phyloP scores from a whole-genome alignment of 2,888 invertebrate species.

The Tiphia femorata region DNA sequence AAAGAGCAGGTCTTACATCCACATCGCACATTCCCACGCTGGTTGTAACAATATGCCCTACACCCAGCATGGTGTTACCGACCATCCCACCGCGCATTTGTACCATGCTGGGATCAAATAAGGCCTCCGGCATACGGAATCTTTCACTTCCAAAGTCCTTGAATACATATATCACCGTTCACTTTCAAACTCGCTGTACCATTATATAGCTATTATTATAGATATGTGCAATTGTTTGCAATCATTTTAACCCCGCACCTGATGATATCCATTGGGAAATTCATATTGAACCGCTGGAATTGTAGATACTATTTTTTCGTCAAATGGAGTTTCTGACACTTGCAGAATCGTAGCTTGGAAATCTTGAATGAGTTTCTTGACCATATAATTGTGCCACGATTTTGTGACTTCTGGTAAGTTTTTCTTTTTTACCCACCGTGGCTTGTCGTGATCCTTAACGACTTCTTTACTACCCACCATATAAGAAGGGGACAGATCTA shows the following conservation, averaged over 20 bases:
- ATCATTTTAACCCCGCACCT: conserved; percentile 70
- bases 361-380: conserved; percentile 85
- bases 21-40: conserved; percentile 98
- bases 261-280: conserved; percentile 97
- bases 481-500: conserved; percentile 85
- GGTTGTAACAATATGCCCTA: conserved; percentile 87
- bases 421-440: conserved; percentile 83
- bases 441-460: conserved; percentile 89
- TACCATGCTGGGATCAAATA: conserved; percentile 86
- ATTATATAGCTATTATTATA: neutral
- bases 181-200: conserved; percentile 85
- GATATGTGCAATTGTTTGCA: neutral
- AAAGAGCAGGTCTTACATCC: conserved; percentile 95
- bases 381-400: conserved; percentile 97
- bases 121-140: conserved; percentile 92
- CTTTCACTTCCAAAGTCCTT: conserved; percentile 93
- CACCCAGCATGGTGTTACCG: conserved; percentile 87
- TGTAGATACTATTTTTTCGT: conserved; percentile 86
- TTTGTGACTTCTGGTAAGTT: conserved; percentile 84
- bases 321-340: conserved; percentile 91
- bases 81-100: conserved; percentile 70
- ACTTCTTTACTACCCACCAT: conserved; percentile 85
- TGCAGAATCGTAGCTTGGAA: conserved; percentile 79
- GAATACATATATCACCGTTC: conserved; percentile 89
- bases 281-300: conserved; percentile 96